A percentile compares a stretch with the other conserved stretches of the same genome.
phyloP scores from a whole-genome alignment of 2,888 invertebrate species.

The Nomada lathburiana region DNA sequence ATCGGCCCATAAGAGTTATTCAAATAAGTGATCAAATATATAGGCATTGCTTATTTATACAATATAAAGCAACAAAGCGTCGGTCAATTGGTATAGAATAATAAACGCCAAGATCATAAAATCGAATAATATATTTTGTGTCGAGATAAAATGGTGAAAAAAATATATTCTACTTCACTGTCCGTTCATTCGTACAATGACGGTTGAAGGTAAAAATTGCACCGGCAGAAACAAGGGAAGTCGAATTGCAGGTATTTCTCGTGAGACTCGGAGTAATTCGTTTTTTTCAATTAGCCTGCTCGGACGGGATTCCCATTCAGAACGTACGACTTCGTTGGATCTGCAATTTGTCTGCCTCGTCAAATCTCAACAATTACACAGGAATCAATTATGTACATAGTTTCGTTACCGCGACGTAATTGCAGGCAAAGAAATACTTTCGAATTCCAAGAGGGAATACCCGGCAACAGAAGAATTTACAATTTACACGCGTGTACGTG shows the following conservation, averaged over 20 bases:
- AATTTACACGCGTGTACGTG: too few relatives aligned
- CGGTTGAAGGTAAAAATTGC: background rate
- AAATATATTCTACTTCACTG: background rate
- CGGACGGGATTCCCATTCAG: conserved; percentile 21
- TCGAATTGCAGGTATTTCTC: conserved; percentile 8
- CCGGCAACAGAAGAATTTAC: background rate
- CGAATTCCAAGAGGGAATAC: background rate
- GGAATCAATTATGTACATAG: conserved; percentile 30
- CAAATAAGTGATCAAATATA: too few relatives aligned
- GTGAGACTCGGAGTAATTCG: conserved; percentile 18
- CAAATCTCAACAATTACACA: conserved; percentile 42
- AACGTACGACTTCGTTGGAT: conserved; percentile 9
- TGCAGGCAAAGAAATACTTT: background rate
- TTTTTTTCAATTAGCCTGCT: conserved; percentile 41
- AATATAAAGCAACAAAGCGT: too few relatives aligned
- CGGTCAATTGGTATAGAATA: too few relatives aligned
- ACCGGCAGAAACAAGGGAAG: background rate
- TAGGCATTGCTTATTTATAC: too few relatives aligned
- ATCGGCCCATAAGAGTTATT: too few relatives aligned
- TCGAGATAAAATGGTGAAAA: background rate
- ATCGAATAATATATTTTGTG: too few relatives aligned
- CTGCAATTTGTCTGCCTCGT: conserved; percentile 50
- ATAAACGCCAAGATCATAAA: too few relatives aligned
- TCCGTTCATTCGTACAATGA: too few relatives aligned
- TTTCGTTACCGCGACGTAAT: background rate